These are phyloP conservation scores for Notothenia rossii DNA, from an alignment of 2,113 vertebrate species.

Conservation along the genomic window DNA sequence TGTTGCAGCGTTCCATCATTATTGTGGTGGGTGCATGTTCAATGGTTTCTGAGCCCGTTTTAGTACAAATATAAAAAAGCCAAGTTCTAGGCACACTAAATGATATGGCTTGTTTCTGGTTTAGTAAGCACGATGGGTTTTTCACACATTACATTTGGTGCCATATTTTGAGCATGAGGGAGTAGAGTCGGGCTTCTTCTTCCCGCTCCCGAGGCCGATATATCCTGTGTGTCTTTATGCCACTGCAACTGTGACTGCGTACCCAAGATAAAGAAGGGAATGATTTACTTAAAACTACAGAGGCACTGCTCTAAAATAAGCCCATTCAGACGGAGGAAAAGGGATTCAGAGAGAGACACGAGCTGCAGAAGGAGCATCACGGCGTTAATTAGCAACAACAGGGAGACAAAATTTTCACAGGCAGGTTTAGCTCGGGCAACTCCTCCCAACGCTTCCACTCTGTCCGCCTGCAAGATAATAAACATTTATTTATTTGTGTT, in stretches of 20 bases:
- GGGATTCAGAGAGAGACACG: neutral
- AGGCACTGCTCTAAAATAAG: conserved; percentile 29
- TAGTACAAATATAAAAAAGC: too few species aligned
- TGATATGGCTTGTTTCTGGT: too few species aligned
- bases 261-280: conserved; percentile 1
- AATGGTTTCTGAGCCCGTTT: too few species aligned
- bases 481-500: neutral
- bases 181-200: neutral
- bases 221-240: neutral
- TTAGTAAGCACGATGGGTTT: too few species aligned
- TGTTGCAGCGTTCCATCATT: too few species aligned
- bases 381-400: conserved; percentile 46
- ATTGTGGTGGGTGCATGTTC: too few species aligned
- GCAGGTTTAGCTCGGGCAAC: conserved; percentile 19
- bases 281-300: conserved; percentile 17
- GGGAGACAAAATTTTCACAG: conserved; percentile 25
- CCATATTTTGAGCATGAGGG: too few species aligned
- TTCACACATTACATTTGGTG: too few species aligned
- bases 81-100: too few species aligned
- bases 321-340: neutral
- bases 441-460: neutral
- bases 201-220: neutral
- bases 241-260: neutral
- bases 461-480: neutral
- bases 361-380: conserved; percentile 12